Conservation (phyloP, 2,113 vertebrate species). For the Ondatra zibethicus region DNA sequence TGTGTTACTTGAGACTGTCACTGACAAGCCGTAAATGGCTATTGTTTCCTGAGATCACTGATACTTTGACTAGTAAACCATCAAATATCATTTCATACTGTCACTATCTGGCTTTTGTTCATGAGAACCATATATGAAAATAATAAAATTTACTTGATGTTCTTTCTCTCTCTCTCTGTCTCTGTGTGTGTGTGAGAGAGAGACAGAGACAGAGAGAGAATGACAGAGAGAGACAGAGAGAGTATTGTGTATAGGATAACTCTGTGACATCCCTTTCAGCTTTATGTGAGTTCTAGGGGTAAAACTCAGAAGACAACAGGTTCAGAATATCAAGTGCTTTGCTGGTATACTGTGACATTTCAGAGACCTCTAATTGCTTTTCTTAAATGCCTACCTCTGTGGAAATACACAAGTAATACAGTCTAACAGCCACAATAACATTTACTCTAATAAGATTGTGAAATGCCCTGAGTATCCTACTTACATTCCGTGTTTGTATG, state of each 20-base stretch:
- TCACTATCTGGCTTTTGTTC: neutral
- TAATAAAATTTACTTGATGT: conserved; percentile 2
- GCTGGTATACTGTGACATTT: too few species aligned
- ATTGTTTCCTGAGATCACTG: neutral
- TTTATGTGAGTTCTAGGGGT: neutral
- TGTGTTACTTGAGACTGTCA: neutral
- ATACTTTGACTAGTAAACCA: neutral
- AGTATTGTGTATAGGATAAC: neutral
- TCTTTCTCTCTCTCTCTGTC: neutral
- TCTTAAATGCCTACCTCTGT: neutral
- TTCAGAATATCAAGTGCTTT: neutral
- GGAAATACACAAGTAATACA: neutral
- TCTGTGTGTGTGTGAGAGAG: neutral
- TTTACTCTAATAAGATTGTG: neutral
- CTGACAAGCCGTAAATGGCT: neutral
- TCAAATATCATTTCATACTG: neutral
- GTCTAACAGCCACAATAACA: neutral
- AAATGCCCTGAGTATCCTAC: neutral
- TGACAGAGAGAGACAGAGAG: too few species aligned
- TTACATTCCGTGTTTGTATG: neutral
- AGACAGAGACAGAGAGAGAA: neutral
- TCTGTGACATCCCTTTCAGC: neutral
- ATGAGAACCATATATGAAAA: conserved; percentile 47
- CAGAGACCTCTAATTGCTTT: neutral
- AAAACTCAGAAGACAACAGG: neutral